Percentiles rank a stretch among this genome's conserved stretches.
Conservation (phyloP, 2,888 invertebrate species). For the Ectobius pallidus region DNA sequence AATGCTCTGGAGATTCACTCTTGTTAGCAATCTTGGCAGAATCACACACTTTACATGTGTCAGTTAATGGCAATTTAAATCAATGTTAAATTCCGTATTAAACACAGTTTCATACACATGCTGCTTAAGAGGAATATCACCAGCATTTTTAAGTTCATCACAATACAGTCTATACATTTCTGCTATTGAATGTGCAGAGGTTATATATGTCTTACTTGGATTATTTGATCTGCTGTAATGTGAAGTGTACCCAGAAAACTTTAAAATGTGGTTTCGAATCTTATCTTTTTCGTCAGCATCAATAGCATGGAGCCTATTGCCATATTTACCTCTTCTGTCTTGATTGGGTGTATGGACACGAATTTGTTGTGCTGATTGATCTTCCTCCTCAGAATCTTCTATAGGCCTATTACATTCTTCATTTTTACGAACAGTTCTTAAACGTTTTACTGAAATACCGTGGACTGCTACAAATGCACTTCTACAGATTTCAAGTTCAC, state of each 20-base stretch:
- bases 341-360: neutral
- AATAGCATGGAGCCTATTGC: neutral
- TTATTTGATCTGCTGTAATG: neutral
- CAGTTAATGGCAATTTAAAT: neutral
- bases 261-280: neutral
- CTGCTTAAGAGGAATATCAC: neutral
- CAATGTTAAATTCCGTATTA: slow-evolving; percentile 3
- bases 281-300: neutral
- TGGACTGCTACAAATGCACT: neutral
- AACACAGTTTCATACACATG: neutral
- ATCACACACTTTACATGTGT: neutral
- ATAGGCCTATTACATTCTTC: neutral
- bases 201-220: neutral
- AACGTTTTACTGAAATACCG: no score
- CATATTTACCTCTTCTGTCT: neutral
- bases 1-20: neutral
- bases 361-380: neutral
- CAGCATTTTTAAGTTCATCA: neutral
- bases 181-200: neutral
- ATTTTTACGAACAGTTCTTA: neutral
- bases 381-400: neutral
- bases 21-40: neutral
- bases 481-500: no score
- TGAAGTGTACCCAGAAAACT: neutral
- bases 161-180: neutral